Base-by-base conservation (phyloP, 2,888 invertebrate genomes). In the Tetrapedia diversipes region DNA sequence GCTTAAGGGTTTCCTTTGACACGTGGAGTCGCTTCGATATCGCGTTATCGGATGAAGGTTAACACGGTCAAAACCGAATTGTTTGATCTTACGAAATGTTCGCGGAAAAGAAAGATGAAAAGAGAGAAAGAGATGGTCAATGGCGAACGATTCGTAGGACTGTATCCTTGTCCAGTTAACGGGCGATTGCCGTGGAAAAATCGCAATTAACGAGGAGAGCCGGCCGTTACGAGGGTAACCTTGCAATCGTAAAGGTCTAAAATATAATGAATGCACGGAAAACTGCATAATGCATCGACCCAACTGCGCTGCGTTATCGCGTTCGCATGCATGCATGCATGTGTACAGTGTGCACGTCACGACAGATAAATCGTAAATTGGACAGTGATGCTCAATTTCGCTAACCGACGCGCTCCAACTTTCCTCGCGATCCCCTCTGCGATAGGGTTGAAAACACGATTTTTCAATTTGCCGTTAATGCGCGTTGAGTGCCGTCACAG, bases 341-440 rank as follows among this genome's bases (percentile, higher is more conserved):
- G 66, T 66, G 72, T 60, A 75, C 68, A 22, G 51, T 63, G 75
- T 80, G 61, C 75, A 65, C 77, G 79, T 83, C 74, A 79, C 74
- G 80, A 76, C 77, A 83, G 87, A 87, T 88, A 86, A 86, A 87
- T 87, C 82, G 83, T 81, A 82, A 85, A 87, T 89, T 82, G 80
- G 79, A 79, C 87, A 85, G 86, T 85, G 87, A 86, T 75, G 77
- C 85, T 86, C 84, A 86, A 80, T 84, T 83, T 80, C 45, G 61
- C 76, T 57, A 43, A 22, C 37, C 43, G 43, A 49, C 34, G n/a
- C 34, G 22, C 24, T 3, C 7, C 34, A n/a, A 22, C 16, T 47
- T 61, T 24, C 24, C 22, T n/a, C 34, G 24, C 27, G 29, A 2
- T 37, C 10, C 6, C 14, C 14, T 1, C 3, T 29, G 4, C 10